Percentiles rank a stretch among this genome's conserved stretches.
Conservation (phyloP, 2,113 vertebrate species). For the Ariopsis seemanni region DNA sequence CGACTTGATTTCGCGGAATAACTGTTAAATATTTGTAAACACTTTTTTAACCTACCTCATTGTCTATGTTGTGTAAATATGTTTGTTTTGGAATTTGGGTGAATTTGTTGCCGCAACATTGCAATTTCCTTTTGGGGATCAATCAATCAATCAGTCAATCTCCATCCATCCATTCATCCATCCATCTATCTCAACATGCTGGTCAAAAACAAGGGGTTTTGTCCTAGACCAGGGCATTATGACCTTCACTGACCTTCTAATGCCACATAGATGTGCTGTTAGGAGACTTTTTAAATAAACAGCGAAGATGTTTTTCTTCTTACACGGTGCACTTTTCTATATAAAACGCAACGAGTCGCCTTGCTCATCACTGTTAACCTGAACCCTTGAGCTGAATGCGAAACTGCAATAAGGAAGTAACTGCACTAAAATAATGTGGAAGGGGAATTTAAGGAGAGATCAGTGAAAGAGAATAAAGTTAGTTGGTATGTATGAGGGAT, state of each 20-base stretch:
- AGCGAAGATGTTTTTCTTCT: neutral
- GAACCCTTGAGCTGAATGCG: neutral
- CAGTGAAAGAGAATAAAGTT: neutral
- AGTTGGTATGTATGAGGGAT: neutral
- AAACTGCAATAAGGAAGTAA: slow-evolving; percentile 2
- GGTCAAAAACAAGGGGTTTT: neutral
- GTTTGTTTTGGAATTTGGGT: too few relatives aligned
- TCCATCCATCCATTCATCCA: too few relatives aligned
- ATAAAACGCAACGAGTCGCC: neutral
- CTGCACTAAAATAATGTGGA: neutral
- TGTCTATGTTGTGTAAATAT: too few relatives aligned
- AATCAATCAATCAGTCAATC: too few relatives aligned
- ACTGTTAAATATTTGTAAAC: too few relatives aligned
- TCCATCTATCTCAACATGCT: neutral
- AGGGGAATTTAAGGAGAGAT: neutral
- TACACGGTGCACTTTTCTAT: neutral
- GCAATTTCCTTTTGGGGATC: too few relatives aligned
- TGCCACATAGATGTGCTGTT: neutral
- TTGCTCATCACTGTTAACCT: neutral
- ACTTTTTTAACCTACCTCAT: too few relatives aligned
- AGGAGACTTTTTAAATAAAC: neutral
- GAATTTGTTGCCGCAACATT: too few relatives aligned
- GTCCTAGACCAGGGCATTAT: neutral
- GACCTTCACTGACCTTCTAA: neutral
- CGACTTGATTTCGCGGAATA: too few relatives aligned